Evolutionary conservation across 2,113 vertebrate species (phyloP).

Genomic region (Reinhardtius hippoglossoides): DNA sequence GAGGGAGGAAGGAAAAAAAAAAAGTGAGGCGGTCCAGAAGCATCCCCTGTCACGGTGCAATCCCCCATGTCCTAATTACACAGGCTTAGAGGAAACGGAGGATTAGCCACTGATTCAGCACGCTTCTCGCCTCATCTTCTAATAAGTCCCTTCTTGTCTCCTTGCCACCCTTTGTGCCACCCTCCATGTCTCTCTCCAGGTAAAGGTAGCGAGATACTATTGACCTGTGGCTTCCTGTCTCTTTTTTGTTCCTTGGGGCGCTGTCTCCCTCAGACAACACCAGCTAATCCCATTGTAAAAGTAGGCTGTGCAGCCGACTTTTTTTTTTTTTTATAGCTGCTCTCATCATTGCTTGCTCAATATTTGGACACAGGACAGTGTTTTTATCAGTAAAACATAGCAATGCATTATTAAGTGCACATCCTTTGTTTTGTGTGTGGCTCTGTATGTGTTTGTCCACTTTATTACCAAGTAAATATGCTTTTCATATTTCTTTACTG

Average conservation of each 20-base stretch:
- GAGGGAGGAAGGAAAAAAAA: background rate
- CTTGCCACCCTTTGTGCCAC: constrained; percentile 60
- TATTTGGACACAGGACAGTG: background rate
- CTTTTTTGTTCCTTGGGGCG: constrained; percentile 29
- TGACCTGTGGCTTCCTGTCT: constrained; percentile 46
- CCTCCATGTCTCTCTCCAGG: constrained; percentile 64
- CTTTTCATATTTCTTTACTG: background rate
- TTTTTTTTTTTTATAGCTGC: background rate
- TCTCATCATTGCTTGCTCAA: background rate
- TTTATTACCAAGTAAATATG: background rate
- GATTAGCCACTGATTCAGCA: constrained; percentile 81
- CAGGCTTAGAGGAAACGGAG: constrained; percentile 81
- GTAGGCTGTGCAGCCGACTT: constrained; percentile 5
- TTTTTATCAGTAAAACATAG: background rate
- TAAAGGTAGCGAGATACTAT: constrained; percentile 55
- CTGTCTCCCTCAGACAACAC: constrained; percentile 23
- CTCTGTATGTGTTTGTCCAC: background rate
- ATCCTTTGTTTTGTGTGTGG: background rate
- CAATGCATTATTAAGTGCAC: background rate
- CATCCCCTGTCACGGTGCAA: constrained; percentile 76
- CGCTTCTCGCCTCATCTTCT: constrained; percentile 79
- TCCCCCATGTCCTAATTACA: constrained; percentile 86
- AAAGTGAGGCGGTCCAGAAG: constrained; percentile 68
- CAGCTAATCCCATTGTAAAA: constrained; percentile 34
- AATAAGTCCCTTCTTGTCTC: constrained; percentile 76